Conservation (phyloP, 2,797 vertebrate species). For the Mormyrus proboscirostris region DNA sequence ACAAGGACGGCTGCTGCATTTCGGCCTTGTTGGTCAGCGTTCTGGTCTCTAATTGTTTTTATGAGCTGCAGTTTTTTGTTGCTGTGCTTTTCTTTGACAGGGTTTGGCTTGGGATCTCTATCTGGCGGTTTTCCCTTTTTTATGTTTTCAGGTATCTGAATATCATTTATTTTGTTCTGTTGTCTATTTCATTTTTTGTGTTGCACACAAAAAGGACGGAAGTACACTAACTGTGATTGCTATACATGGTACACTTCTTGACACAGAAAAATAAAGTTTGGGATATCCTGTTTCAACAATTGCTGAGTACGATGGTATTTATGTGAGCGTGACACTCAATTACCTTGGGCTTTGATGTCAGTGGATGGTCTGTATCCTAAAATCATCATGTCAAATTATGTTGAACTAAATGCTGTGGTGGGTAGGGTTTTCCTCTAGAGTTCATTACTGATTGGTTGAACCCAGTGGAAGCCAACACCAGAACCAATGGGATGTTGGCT, state of each 20-base stretch:
- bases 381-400: background rate
- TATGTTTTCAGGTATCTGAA: constrained; percentile 37
- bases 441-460: background rate
- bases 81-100: constrained; percentile 10
- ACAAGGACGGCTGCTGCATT: background rate
- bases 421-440: background rate
- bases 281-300: constrained; percentile 82
- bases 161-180: constrained; percentile 30
- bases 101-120: constrained; percentile 36
- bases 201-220: constrained; percentile 79
- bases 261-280: constrained; percentile 95
- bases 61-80: constrained; percentile 14
- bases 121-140: constrained; percentile 42
- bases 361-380: background rate
- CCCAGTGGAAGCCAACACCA: background rate
- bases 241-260: constrained; percentile 80
- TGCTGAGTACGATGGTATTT: constrained; percentile 40
- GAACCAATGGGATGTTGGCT: background rate
- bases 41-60: constrained; percentile 36
- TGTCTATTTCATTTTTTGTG: constrained; percentile 57
- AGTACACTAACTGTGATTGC: constrained; percentile 86
- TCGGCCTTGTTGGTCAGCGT: constrained; percentile 41
- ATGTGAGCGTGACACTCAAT: constrained; percentile 27
- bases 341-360: background rate
- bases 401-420: background rate